Percentiles rank a stretch among this genome's conserved stretches.
Conservation (phyloP, 2,113 vertebrate genomes). For the Microtus ochrogaster region DNA sequence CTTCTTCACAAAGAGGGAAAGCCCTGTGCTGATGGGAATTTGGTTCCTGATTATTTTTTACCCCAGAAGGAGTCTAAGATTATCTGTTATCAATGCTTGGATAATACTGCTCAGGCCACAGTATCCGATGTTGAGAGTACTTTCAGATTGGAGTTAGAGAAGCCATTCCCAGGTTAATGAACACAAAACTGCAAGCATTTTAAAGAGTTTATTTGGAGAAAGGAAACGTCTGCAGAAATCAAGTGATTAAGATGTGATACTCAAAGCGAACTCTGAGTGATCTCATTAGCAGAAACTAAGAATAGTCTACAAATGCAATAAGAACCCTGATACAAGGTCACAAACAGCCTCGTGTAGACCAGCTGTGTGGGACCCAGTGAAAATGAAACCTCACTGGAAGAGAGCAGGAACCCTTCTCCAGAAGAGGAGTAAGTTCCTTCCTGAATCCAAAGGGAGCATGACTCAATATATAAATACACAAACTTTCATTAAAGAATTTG, state of each 20-base stretch:
- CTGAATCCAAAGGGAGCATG: background rate
- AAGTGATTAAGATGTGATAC: slow-evolving; percentile 81
- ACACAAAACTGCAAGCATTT: slow-evolving; percentile 72
- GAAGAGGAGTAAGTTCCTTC: background rate
- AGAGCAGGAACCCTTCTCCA: background rate
- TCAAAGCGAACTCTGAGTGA: slow-evolving; percentile 76
- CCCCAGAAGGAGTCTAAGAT: background rate
- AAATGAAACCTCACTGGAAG: background rate
- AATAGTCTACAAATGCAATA: slow-evolving; percentile 79
- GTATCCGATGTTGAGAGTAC: slow-evolving; percentile 44
- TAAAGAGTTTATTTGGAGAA: slow-evolving; percentile 79
- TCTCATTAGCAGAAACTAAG: slow-evolving; percentile 81
- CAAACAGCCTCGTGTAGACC: slow-evolving; percentile 21
- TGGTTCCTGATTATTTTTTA: background rate
- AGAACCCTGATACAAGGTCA: slow-evolving; percentile 70
- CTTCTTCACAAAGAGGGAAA: background rate
- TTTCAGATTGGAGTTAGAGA: slow-evolving; percentile 62
- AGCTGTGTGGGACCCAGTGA: slow-evolving; percentile 31
- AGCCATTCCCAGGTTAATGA: slow-evolving; percentile 79
- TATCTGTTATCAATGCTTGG: background rate
- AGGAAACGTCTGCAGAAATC: slow-evolving; percentile 80
- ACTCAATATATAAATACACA: background rate
- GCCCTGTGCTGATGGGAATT: background rate
- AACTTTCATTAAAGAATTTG: background rate
- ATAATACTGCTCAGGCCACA: slow-evolving; percentile 19